A percentile compares a stretch with the other conserved stretches of the same genome.
Evolutionary conservation across 2,888 invertebrate genomes (phyloP).

Genomic region (Eilema griseolum): DNA sequence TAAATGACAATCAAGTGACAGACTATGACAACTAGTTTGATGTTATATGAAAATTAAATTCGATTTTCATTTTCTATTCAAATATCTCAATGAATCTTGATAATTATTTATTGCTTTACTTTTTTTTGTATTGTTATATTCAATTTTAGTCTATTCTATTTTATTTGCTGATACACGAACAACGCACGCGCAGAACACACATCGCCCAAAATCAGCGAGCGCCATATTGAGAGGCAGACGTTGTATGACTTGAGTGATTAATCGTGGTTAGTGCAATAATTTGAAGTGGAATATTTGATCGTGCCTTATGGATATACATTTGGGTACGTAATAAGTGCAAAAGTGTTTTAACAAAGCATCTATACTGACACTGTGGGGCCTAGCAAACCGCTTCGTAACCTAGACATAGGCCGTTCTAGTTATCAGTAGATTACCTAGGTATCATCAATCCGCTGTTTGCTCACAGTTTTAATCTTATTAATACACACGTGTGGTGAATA

Average conservation of each 20-base stretch:
- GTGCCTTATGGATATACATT: slow-evolving; percentile 88
- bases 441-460: slow-evolving; percentile 88
- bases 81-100: slow-evolving; percentile 58
- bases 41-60: slow-evolving; percentile 77
- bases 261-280: slow-evolving; percentile 86
- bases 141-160: slow-evolving; percentile 69
- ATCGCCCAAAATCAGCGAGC: slow-evolving; percentile 88
- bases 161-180: slow-evolving; percentile 79
- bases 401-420: slow-evolving; percentile 89
- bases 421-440: slow-evolving; percentile 87
- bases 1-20: slow-evolving; percentile 56
- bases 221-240: slow-evolving; percentile 93
- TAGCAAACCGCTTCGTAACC: slow-evolving; percentile 84
- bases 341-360: slow-evolving; percentile 68
- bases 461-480: slow-evolving; percentile 90
- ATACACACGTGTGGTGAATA: slow-evolving; percentile 89
- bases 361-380: slow-evolving; percentile 63
- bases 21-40: slow-evolving; percentile 74
- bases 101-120: slow-evolving; percentile 52
- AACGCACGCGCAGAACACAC: slow-evolving; percentile 87
- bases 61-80: slow-evolving; percentile 65
- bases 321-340: slow-evolving; percentile 83
- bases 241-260: slow-evolving; percentile 88
- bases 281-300: slow-evolving; percentile 86
- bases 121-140: slow-evolving; percentile 59